These are phyloP conservation scores for Stegostoma tigrinum DNA, from an alignment of 2,113 vertebrate genomes.

Conservation along the genomic window DNA sequence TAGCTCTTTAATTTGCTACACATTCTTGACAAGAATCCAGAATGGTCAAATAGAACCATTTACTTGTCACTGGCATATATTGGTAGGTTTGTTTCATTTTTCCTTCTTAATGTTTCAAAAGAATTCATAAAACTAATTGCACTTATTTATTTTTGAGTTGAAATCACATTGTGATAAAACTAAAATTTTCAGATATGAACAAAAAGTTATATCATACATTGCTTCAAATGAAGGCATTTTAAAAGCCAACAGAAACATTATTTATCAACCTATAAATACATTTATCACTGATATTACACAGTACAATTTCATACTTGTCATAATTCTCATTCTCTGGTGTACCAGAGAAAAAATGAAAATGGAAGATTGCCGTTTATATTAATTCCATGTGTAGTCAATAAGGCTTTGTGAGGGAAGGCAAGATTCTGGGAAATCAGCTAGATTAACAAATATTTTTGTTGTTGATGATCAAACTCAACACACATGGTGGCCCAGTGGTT, in stretches of 20 bases:
- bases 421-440: not conserved
- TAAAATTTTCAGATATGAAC: not conserved
- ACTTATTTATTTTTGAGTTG: not conserved
- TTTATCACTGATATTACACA: not conserved
- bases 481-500: too few species aligned
- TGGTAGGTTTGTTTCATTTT: slow-evolving; percentile 10
- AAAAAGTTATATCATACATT: not conserved
- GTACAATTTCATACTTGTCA: not conserved
- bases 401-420: not conserved
- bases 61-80: not conserved
- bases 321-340: not conserved
- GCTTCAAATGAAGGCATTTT: not conserved
- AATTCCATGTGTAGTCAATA: not conserved
- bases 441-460: not conserved
- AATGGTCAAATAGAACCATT: not conserved
- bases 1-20: not conserved
- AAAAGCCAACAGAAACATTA: not conserved
- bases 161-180: slow-evolving; percentile 8
- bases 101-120: not conserved
- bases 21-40: not conserved
- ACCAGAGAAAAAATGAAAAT: not conserved
- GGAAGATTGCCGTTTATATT: not conserved
- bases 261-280: slow-evolving; percentile 14
- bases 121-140: not conserved
- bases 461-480: not conserved